Conservation (phyloP, 2,888 invertebrate genomes). For the Dolichopus griseipennis region DNA sequence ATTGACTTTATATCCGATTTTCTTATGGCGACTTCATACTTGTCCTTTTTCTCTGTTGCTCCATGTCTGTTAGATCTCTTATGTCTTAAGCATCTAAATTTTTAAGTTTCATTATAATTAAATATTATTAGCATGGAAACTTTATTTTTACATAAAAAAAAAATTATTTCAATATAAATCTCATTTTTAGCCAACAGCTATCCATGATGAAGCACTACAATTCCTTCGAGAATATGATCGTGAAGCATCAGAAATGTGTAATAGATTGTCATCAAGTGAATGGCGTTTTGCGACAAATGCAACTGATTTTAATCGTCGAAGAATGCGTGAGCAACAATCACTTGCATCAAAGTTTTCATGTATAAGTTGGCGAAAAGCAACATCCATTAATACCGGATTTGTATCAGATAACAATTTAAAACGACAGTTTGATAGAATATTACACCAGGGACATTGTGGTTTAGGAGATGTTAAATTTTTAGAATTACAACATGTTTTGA, state of each 20-base stretch:
- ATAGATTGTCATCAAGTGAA: conserved; percentile 59
- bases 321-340: conserved; percentile 63
- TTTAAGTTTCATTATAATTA: too few relatives aligned
- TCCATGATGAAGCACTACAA: conserved; percentile 51
- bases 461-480: conserved; percentile 63
- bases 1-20: too few relatives aligned
- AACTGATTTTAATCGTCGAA: conserved; percentile 59
- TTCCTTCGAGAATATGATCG: conserved; percentile 64
- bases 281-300: conserved; percentile 72
- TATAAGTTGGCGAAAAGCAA: conserved; percentile 62
- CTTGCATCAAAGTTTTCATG: conserved; percentile 64
- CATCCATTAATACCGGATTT: conserved; percentile 55
- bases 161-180: neutral
- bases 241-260: conserved; percentile 65
- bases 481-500: conserved; percentile 57
- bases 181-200: neutral
- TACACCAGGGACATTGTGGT: conserved; percentile 63
- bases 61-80: too few relatives aligned
- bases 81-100: too few relatives aligned
- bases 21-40: too few relatives aligned
- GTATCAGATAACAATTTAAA: conserved; percentile 52
- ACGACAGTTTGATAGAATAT: conserved; percentile 61
- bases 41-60: too few relatives aligned
- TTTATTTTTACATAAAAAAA: too few relatives aligned
- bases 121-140: too few relatives aligned